Evolutionary conservation across 2,797 vertebrate species (phyloP).

Genomic region (Lepilemur septentrionalis): DNA sequence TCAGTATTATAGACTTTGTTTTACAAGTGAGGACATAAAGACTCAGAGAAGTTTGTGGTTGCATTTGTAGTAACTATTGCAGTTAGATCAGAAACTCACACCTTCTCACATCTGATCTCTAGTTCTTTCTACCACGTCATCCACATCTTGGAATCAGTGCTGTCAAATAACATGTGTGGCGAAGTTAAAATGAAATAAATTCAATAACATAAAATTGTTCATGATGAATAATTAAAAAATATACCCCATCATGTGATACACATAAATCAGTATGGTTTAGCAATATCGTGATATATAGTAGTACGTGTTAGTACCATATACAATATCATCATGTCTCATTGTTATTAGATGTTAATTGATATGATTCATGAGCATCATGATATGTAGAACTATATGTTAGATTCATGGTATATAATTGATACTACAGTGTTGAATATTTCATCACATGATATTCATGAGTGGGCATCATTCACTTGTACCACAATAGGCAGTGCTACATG

Average conservation of each 20-base stretch:
- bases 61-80: not conserved
- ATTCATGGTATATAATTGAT: not conserved
- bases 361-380: not conserved
- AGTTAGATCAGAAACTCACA: not conserved
- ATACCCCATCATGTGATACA: not conserved
- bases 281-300: not conserved
- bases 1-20: not conserved
- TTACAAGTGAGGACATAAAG: not conserved
- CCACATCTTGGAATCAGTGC: not conserved
- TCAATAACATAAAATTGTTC: not conserved
- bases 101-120: not conserved
- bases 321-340: not conserved
- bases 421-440: not conserved
- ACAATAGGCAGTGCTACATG: not conserved
- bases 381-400: not conserved
- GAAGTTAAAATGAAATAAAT: constrained; percentile 16
- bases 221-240: not conserved
- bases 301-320: not conserved
- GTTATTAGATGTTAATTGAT: not conserved
- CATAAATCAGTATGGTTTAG: not conserved
- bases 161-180: not conserved
- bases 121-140: not conserved
- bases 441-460: not conserved
- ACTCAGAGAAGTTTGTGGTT: not conserved
- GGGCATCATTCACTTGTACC: not conserved